These are phyloP conservation scores for Coleophora deauratella DNA, from an alignment of 2,888 invertebrate genomes.

Conservation along the genomic window DNA sequence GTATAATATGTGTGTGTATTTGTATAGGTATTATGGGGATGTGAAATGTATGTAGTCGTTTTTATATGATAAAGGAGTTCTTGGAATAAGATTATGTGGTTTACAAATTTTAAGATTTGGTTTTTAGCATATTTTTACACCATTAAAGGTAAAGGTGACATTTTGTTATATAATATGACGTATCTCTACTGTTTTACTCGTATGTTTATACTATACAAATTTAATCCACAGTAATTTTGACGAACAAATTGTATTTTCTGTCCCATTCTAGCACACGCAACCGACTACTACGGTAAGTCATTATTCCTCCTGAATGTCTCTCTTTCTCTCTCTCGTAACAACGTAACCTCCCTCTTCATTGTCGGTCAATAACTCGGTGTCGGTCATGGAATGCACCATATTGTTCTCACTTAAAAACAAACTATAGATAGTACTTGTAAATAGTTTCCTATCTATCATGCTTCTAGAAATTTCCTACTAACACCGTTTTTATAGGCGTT, in stretches of 20 bases:
- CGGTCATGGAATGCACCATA: constrained; percentile 38
- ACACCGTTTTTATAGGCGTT: constrained; percentile 45
- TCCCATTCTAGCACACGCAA: constrained; percentile 88
- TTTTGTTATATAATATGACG: too few relatives aligned
- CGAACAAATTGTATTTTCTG: constrained; percentile 61
- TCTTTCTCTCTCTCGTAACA: constrained; percentile 17
- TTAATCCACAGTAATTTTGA: constrained; percentile 29
- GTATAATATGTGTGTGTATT: too few relatives aligned
- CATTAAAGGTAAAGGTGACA: too few relatives aligned
- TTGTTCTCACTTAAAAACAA: constrained; percentile 33
- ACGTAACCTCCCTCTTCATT: constrained; percentile 38
- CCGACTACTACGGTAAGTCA: constrained; percentile 99
- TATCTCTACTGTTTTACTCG: not conserved
- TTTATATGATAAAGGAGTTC: too few relatives aligned
- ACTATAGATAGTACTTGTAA: constrained; percentile 40
- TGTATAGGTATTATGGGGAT: too few relatives aligned
- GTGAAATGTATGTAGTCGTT: too few relatives aligned
- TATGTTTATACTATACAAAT: constrained; percentile 12
- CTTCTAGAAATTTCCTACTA: constrained; percentile 69
- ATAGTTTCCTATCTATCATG: constrained; percentile 61
- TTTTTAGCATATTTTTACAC: too few relatives aligned
- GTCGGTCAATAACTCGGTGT: constrained; percentile 57
- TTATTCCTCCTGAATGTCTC: constrained; percentile 76
- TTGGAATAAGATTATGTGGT: too few relatives aligned
- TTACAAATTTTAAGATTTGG: too few relatives aligned